Percentiles rank a stretch among this genome's conserved stretches.
Evolutionary conservation across 2,888 invertebrate genomes (phyloP).

Genomic region (Yponomeuta sedellus): DNA sequence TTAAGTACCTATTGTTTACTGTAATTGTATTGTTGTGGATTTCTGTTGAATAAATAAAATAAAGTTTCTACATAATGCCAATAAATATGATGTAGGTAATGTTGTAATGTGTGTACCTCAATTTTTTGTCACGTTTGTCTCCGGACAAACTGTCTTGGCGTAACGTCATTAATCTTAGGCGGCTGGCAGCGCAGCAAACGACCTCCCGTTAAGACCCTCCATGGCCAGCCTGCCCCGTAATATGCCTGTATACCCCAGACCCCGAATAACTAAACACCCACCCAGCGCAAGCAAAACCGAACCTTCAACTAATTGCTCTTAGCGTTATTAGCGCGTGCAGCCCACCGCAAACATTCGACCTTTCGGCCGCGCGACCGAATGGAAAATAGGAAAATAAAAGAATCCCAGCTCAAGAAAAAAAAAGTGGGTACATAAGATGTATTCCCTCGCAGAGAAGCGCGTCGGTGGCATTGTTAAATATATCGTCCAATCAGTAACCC

Average conservation of each 20-base stretch:
- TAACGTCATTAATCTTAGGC: constrained; percentile 71
- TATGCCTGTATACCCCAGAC: constrained; percentile 55
- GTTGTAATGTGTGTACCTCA: constrained; percentile 55
- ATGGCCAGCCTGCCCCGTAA: constrained; percentile 62
- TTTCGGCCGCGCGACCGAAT: constrained; percentile 41
- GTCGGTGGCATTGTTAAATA: constrained; percentile 73
- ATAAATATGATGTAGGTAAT: constrained; percentile 21
- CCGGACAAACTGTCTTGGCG: constrained; percentile 63
- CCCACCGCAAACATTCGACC: constrained; percentile 37
- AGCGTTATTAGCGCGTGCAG: constrained; percentile 59
- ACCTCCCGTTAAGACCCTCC: constrained; percentile 72
- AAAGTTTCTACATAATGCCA: too few species aligned
- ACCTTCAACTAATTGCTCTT: constrained; percentile 65
- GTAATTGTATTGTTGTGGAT: too few species aligned
- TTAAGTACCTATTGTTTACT: too few species aligned
- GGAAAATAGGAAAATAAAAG: constrained; percentile 64
- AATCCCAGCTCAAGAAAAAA: constrained; percentile 56
- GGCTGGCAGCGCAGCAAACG: constrained; percentile 71
- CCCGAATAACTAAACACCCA: constrained; percentile 56
- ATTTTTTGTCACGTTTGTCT: constrained; percentile 63
- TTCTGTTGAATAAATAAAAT: too few species aligned
- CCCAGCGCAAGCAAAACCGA: constrained; percentile 53
- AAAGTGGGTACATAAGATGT: constrained; percentile 58
- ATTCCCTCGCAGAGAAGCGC: constrained; percentile 65
- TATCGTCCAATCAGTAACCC: constrained; percentile 74